Base-by-base conservation (phyloP, 2,797 vertebrate species). In the Pseudopleuronectes americanus region DNA sequence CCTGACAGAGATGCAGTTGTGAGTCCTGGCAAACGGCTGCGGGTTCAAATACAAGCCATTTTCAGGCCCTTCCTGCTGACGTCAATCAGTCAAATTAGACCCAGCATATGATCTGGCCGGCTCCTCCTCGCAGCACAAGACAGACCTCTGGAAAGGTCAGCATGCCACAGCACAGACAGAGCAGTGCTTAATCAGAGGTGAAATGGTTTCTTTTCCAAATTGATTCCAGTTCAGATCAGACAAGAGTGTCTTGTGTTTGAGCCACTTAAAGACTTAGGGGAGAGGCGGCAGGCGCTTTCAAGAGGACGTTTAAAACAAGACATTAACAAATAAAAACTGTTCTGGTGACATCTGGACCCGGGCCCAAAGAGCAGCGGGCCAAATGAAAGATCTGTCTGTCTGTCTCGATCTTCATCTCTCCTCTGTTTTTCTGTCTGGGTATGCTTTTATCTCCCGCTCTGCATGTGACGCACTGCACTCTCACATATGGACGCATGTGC, bases 151-250 rank as follows among this genome's bases (percentile, higher is more conserved):
- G 77, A 95, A 95, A 95, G 94, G 94, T 95, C 94, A 95, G 89
- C 90, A 85, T 92, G 89, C 91, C 92, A 90, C 84, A 89, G 86
- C 76, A 86, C 81, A 90, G 89, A 94, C 91, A 91, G 90, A 88
- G 85, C 74, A 88, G 79, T 70, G 80, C 90, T 93, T 91, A 92
- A 94, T 93, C 89, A 89, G 88, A 93, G 89, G 90, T 93, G 90
- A 93, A 94, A 94, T 92, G 88, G 90, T 94, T 94, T 90, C 84
- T 93, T 92, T 93, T 92, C 81, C 83, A 92, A 94, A 93, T 90
- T 92, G 92, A 93, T 93, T 94, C 89, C 89, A 92, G 91, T 93
- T 88, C 72, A 51, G 74, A 87, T 84, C 78, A 89, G 91, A 94
- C 92, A 94, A 94, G 85, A 90, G 82, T 70, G 71, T 86, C 87